Percentiles rank a stretch among this genome's conserved stretches.
These are phyloP conservation scores for Acromyrmex heyeri DNA, from an alignment of 1,140 invertebrate species.

Conservation along the genomic window DNA sequence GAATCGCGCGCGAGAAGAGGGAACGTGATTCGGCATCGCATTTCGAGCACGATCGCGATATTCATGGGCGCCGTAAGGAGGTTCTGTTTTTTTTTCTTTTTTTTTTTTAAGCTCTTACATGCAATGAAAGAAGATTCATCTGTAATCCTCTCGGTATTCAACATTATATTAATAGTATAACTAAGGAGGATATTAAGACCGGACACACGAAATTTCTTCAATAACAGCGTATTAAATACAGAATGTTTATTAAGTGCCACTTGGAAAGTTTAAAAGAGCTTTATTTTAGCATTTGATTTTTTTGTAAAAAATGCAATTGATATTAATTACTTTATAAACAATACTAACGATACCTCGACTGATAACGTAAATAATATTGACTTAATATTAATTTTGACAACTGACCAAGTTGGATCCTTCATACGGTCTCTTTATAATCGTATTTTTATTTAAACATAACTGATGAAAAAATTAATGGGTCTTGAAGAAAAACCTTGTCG, in stretches of 20 bases:
- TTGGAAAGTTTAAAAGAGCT: neutral
- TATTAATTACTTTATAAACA: neutral
- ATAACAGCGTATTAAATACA: neutral
- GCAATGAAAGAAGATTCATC: neutral
- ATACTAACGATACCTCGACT: neutral
- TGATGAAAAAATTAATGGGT: neutral
- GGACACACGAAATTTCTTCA: neutral
- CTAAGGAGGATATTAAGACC: neutral
- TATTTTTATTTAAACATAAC: neutral
- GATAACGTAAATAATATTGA: neutral
- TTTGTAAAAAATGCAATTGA: neutral
- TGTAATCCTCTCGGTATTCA: neutral
- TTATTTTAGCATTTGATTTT: neutral
- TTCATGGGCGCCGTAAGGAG: constrained; percentile 30
- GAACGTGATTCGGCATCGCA: constrained; percentile 52
- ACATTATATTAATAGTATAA: neutral
- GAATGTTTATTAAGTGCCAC: neutral
- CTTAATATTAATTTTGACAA: neutral
- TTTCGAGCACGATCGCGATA: constrained; percentile 35
- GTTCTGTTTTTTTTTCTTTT: neutral
- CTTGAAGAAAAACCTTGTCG: constrained; percentile 16
- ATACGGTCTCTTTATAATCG: neutral
- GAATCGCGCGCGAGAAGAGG: constrained; percentile 50
- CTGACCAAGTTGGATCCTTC: neutral
- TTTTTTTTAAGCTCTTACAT: neutral